A percentile compares a stretch with the other conserved stretches of the same genome.
phyloP scores from a whole-genome alignment of 2,797 vertebrate species.

The Epinephelus awoara region DNA sequence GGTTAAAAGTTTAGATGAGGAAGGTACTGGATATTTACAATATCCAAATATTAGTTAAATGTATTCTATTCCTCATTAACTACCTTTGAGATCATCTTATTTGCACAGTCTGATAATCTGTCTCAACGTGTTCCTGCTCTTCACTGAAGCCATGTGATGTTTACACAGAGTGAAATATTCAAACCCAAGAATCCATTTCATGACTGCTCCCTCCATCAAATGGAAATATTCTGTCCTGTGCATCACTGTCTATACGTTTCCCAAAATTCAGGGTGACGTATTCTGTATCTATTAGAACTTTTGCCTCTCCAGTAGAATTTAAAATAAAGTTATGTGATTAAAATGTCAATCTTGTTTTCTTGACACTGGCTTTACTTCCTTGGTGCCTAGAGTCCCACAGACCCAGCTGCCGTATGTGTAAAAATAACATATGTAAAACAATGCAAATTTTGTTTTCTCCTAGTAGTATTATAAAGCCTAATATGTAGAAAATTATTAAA shows the following conservation, averaged over 20 bases:
- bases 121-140: slow-evolving; percentile 22
- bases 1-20: neutral
- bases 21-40: neutral
- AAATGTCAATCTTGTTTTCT: too few species aligned
- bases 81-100: neutral
- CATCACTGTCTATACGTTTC: slow-evolving; percentile 31
- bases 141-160: slow-evolving; percentile 23
- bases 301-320: neutral
- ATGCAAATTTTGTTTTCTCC: too few species aligned
- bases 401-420: too few species aligned
- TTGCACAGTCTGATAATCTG: slow-evolving; percentile 9
- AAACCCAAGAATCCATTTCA: slow-evolving; percentile 1
- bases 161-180: slow-evolving; percentile 23
- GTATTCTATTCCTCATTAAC: slow-evolving; percentile 2
- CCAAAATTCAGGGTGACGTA: slow-evolving; percentile 1
- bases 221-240: slow-evolving; percentile 10
- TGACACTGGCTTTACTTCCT: too few species aligned
- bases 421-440: too few species aligned
- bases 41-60: slow-evolving; percentile 16
- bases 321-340: slow-evolving; percentile 16
- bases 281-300: slow-evolving; percentile 11
- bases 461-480: too few species aligned
- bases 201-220: slow-evolving; percentile 20
- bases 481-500: neutral
- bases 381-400: too few species aligned